Percentiles rank a stretch among this genome's conserved stretches.
Evolutionary conservation across 1,140 invertebrate species (phyloP).

Genomic region (Euwallacea similis): DNA sequence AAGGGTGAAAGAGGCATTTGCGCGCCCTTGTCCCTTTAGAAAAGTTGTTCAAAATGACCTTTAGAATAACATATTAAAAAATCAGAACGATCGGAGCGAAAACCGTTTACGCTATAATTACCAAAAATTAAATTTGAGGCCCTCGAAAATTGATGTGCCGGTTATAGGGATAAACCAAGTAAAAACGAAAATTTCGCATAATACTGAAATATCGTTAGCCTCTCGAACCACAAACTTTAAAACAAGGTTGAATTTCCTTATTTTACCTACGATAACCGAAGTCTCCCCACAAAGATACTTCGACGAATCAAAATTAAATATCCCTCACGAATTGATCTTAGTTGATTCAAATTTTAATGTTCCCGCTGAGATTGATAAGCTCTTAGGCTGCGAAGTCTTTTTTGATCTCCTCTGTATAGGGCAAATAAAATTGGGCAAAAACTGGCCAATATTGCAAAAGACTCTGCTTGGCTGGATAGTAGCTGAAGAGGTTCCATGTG

Average conservation of each 20-base stretch:
- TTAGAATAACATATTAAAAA: too few species aligned
- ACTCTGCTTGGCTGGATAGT: slow-evolving; percentile 46
- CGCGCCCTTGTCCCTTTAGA: too few species aligned
- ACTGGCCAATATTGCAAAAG: slow-evolving; percentile 44
- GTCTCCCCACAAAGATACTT: slow-evolving; percentile 12
- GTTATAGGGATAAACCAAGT: slow-evolving; percentile 24
- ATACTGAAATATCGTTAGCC: slow-evolving; percentile 12
- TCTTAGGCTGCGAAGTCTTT: slow-evolving; percentile 45
- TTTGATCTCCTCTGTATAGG: too few species aligned
- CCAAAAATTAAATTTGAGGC: slow-evolving; percentile 23
- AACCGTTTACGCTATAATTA: slow-evolving; percentile 22
- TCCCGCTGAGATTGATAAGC: slow-evolving; percentile 41
- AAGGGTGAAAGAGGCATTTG: too few species aligned
- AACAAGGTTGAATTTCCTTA: slow-evolving; percentile 18
- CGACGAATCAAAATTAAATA: slow-evolving; percentile 27
- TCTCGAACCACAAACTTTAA: slow-evolving; percentile 11
- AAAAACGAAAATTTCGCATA: too few species aligned
- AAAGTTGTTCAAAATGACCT: too few species aligned
- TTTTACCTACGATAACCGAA: too few species aligned
- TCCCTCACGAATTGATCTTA: slow-evolving; percentile 42
- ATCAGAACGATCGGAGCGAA: too few species aligned
- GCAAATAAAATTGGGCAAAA: slow-evolving; percentile 38
- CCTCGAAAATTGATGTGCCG: slow-evolving; percentile 15
- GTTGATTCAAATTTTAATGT: slow-evolving; percentile 44
- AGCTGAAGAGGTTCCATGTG: slow-evolving; percentile 6